Base-by-base conservation (phyloP, 2,113 vertebrate species). In the Dolichotis patagonum region DNA sequence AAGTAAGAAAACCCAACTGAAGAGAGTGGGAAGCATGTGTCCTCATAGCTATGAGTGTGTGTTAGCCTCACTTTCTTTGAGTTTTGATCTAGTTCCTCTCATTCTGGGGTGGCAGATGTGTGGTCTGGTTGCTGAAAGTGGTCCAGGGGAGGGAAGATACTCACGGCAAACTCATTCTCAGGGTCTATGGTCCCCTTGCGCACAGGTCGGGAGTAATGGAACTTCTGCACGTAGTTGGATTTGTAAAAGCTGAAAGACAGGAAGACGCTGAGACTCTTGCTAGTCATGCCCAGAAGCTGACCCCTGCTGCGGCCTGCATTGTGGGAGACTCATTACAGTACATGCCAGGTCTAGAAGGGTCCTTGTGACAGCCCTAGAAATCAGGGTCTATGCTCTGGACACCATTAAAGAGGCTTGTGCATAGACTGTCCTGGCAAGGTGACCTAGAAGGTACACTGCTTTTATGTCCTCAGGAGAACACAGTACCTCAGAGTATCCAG, bases 161-260 rank as follows among this genome's bases (percentile, higher is more conserved):
- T 99, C 98, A 99, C 99, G 69, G 99, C 99, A 99, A 99, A 99
- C 97, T 99, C 99, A 91, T 99, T 99, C 98, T 99, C 99, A 13
- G 99, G 99, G 97, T 99, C 99, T 92, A 99, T 98, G 0, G 99
- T 98, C 75, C 99, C 99, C 98, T 98, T 99, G 97, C 99, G 99
- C 97, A 99, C 99, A 35, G 99, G 99, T 96, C 99, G 98, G 92
- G 99, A 99, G 91, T 99, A 99, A 97, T 99, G 99, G 94, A 99
- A 99, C 20, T 98, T 98, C 63, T 99, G 99, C 96, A 99, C 99
- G 0, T 99, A 99, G 98, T 99, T 99, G 94, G 99, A 99, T 98
- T 99, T 99, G 97, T 99, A 99, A 98, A 99, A 99, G 98, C 99
- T 99, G 95, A n/a, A 97, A 97, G 90, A 98, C 89, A 98, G 43